Conservation (phyloP, 2,888 invertebrate genomes). For the Tipula confusa region DNA sequence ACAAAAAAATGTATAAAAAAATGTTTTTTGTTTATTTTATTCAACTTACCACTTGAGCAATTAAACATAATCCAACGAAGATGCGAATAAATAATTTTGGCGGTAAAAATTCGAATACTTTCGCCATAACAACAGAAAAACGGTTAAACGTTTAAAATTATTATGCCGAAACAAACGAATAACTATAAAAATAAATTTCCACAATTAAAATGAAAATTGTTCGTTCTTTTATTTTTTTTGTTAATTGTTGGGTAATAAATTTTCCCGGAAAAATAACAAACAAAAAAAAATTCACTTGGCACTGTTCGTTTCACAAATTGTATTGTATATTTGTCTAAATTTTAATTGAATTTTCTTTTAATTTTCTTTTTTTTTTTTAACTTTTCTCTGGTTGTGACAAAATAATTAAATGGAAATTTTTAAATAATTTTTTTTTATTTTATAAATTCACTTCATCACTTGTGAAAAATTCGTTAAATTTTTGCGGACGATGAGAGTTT, state of each 20-base stretch:
- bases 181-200: background rate
- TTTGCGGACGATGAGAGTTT: background rate
- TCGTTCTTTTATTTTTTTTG: background rate
- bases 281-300: background rate
- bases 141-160: no score
- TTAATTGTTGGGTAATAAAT: background rate
- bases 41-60: slow-evolving; percentile 26
- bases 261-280: background rate
- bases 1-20: background rate
- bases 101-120: background rate
- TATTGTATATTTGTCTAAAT: background rate
- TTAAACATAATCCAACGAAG: slow-evolving; percentile 27
- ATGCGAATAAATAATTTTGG: slow-evolving; percentile 28
- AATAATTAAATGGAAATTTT: background rate
- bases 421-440: background rate
- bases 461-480: background rate
- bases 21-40: background rate
- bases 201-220: background rate
- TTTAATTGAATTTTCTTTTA: background rate
- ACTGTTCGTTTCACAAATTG: background rate
- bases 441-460: background rate
- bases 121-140: background rate
- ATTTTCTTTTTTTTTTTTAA: background rate
- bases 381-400: background rate
- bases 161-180: no score